phyloP scores from a whole-genome alignment of 2,113 vertebrate species.

The Atrichornis clamosus region DNA sequence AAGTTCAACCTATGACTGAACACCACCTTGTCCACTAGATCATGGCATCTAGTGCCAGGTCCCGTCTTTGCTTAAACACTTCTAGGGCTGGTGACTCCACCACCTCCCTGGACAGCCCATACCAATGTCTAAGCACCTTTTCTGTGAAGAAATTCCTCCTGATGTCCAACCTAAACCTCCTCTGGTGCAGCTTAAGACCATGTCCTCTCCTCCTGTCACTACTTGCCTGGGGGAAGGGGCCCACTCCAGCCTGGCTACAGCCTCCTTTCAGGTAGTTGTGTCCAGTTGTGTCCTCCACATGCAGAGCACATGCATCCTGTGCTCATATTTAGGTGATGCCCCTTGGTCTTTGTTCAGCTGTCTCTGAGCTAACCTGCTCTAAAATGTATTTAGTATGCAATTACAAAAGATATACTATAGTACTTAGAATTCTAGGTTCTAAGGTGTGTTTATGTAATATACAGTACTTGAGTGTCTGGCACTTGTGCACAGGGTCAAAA shows the following conservation, averaged over 20 bases:
- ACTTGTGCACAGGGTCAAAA: background rate
- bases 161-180: background rate
- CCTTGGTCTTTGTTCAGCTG: background rate
- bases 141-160: background rate
- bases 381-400: background rate
- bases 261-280: background rate
- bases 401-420: background rate
- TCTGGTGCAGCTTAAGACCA: background rate
- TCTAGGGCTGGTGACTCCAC: background rate
- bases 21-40: background rate
- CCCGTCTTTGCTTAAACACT: background rate
- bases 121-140: background rate
- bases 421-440: background rate
- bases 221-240: background rate
- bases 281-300: background rate
- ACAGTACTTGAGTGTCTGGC: background rate
- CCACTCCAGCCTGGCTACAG: too few species aligned
- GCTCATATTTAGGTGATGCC: background rate
- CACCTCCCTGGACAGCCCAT: background rate
- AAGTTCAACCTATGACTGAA: accelerated
- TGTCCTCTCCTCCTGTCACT: accelerated
- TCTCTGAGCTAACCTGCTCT: background rate
- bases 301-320: background rate
- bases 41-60: background rate
- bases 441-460: background rate